Percentiles rank a stretch among this genome's conserved stretches.
Conservation (phyloP, 2,113 vertebrate genomes). For the Monarcha castaneiventris region DNA sequence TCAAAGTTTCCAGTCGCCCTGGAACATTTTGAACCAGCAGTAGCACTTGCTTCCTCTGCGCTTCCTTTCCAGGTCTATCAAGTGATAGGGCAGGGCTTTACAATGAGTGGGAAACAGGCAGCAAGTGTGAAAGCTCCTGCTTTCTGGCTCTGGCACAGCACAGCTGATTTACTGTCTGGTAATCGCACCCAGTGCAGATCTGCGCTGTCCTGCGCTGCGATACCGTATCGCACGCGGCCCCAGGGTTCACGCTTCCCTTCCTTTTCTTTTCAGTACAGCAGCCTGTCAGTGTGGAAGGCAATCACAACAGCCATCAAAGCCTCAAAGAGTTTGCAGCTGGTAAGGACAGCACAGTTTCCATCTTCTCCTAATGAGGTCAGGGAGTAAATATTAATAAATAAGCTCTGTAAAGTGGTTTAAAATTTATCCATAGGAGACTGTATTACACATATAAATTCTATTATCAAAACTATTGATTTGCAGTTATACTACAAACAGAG, state of each 20-base stretch:
- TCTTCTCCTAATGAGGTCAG: not conserved
- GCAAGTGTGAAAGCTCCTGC: slow-evolving; percentile 59
- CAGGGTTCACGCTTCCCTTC: not conserved
- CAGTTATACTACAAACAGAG: not conserved
- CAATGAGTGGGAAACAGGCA: slow-evolving; percentile 74
- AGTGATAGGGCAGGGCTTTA: slow-evolving; percentile 74
- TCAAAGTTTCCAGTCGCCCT: slow-evolving; percentile 88
- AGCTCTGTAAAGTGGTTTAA: not conserved
- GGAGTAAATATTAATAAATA: not conserved
- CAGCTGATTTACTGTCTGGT: slow-evolving; percentile 44
- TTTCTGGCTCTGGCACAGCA: slow-evolving; percentile 51
- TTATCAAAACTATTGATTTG: not conserved
- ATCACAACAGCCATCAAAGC: not conserved
- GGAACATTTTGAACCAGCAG: slow-evolving; percentile 88
- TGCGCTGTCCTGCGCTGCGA: not conserved
- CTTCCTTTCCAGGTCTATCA: slow-evolving; percentile 80
- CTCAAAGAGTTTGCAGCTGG: not conserved
- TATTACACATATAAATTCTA: not conserved
- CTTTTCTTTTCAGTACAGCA: not conserved
- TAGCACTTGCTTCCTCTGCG: slow-evolving; percentile 79
- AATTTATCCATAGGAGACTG: not conserved
- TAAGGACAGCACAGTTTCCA: not conserved
- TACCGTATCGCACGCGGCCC: slow-evolving; percentile 13
- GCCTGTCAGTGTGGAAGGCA: not conserved
- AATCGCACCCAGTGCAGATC: not conserved